These are phyloP conservation scores for Phaethornis superciliosus DNA, from an alignment of 2,113 vertebrate species.

Conservation along the genomic window DNA sequence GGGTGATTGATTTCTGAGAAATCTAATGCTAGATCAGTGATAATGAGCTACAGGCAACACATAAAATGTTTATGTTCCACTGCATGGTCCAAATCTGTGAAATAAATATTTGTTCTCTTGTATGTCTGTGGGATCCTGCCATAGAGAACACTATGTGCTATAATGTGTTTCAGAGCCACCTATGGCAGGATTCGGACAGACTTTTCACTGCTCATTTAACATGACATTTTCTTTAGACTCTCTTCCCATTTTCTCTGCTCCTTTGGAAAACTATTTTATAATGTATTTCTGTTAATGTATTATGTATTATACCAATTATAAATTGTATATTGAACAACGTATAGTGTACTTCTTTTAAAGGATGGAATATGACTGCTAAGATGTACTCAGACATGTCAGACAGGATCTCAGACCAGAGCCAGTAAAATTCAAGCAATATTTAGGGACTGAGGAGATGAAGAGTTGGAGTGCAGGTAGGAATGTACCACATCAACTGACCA, in stretches of 20 bases:
- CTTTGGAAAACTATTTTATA: not conserved
- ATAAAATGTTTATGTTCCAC: constrained; percentile 59
- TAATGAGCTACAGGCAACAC: constrained; percentile 31
- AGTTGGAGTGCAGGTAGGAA: not conserved
- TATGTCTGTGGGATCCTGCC: constrained; percentile 50
- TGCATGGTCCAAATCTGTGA: constrained; percentile 40
- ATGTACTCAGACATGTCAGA: not conserved
- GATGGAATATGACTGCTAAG: not conserved
- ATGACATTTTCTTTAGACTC: not conserved
- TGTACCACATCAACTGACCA: accelerated
- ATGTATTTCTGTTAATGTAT: not conserved
- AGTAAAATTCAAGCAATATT: not conserved
- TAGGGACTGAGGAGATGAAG: not conserved
- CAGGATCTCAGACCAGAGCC: not conserved
- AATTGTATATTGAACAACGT: not conserved
- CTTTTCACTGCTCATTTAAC: not conserved
- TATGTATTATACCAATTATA: not conserved
- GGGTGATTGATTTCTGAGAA: constrained; percentile 38
- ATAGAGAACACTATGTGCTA: constrained; percentile 57
- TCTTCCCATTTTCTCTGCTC: not conserved
- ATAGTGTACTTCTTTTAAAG: not conserved
- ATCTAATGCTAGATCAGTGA: not conserved
- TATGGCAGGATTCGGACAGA: not conserved
- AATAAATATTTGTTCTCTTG: constrained; percentile 64
- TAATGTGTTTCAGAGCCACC: not conserved